phyloP scores from a whole-genome alignment of 2,113 vertebrate genomes.

The Cnemophilus loriae region DNA sequence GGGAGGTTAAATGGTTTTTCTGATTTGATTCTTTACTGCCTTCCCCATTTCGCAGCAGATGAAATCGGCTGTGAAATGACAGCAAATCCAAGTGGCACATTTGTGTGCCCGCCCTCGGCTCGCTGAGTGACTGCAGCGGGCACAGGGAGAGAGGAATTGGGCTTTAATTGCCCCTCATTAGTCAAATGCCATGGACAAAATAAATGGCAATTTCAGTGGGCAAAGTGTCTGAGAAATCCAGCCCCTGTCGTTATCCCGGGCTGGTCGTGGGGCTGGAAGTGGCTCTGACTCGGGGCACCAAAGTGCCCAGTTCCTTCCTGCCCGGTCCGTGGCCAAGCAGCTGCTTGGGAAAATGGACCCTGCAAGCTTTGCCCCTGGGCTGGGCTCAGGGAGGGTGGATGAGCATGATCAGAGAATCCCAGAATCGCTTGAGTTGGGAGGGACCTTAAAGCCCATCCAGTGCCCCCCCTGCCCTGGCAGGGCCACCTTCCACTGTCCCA shows the following conservation, averaged over 20 bases:
- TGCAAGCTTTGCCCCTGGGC: not conserved
- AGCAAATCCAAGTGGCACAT: not conserved
- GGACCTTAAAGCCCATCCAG: fast-evolving
- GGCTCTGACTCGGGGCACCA: not conserved
- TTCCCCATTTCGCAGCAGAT: not conserved
- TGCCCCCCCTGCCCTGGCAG: not conserved
- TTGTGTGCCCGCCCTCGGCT: not conserved
- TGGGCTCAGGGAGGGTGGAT: not conserved
- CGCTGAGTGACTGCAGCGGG: fast-evolving
- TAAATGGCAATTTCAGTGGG: not conserved
- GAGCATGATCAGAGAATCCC: not conserved
- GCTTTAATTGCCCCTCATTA: slow-evolving; percentile 2
- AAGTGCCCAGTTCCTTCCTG: not conserved
- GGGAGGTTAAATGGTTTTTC: not conserved
- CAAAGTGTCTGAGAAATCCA: not conserved
- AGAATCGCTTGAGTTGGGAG: fast-evolving
- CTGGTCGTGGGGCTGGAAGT: not conserved
- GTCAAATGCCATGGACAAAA: not conserved
- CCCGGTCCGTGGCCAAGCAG: not conserved
- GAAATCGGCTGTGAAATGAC: not conserved
- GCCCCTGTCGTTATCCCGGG: fast-evolving
- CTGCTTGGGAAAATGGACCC: not conserved
- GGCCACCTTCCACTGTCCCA: not conserved
- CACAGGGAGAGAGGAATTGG: not conserved
- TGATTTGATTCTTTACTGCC: slow-evolving; percentile 32